Evolutionary conservation across 2,888 invertebrate genomes (phyloP).

Genomic region (Drosophila formosana): DNA sequence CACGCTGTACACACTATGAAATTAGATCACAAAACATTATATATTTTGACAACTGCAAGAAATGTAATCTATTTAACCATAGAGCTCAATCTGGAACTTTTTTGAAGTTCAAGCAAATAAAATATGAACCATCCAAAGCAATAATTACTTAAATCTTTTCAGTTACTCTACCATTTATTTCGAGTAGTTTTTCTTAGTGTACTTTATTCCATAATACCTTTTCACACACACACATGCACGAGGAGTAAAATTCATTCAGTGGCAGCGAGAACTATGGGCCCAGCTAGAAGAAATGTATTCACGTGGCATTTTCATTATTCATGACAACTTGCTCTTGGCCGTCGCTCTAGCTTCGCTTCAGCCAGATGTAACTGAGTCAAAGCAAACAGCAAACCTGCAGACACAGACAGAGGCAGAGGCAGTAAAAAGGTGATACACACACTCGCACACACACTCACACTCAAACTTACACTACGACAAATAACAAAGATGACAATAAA

Average conservation of each 20-base stretch:
- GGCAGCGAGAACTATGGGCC: conserved; percentile 31
- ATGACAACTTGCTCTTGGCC: conserved; percentile 76
- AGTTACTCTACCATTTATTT: conserved; percentile 8
- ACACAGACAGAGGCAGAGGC: conserved; percentile 21
- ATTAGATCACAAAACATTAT: no score
- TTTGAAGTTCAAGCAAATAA: not conserved
- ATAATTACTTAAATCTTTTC: not conserved
- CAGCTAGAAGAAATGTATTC: conserved; percentile 68
- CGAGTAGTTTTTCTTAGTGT: conserved; percentile 40
- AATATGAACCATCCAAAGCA: not conserved
- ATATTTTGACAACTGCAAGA: no score
- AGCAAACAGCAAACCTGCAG: conserved; percentile 60
- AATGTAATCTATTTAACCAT: no score
- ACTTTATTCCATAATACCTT: conserved; percentile 1
- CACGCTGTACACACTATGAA: no score
- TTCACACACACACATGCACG: conserved; percentile 7
- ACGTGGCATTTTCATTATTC: conserved; percentile 79
- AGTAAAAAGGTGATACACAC: conserved; percentile 31
- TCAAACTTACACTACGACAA: conserved; percentile 42
- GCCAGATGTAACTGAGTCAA: conserved; percentile 69
- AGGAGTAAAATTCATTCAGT: conserved; percentile 9
- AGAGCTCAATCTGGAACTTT: no score
- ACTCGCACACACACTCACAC: conserved; percentile 19
- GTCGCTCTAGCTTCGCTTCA: conserved; percentile 13
- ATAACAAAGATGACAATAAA: conserved; percentile 81